Evolutionary conservation across 2,797 vertebrate genomes (phyloP).

Genomic region (Crocidura indochinensis): DNA sequence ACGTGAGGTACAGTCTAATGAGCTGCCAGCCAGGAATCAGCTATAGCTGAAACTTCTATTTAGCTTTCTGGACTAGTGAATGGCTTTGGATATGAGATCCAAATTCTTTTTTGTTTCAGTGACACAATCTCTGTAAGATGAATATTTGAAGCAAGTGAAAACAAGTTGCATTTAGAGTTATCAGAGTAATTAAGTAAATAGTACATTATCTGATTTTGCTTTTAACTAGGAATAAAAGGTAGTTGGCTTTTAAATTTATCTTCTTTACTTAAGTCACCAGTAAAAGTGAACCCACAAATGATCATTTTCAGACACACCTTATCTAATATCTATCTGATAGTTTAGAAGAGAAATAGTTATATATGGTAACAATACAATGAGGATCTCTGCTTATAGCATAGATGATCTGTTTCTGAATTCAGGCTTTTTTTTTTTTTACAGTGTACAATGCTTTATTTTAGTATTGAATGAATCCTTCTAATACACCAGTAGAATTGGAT

Average conservation of each 20-base stretch:
- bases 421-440: slow-evolving; percentile 25
- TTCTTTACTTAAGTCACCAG: slow-evolving; percentile 57
- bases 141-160: slow-evolving; percentile 73
- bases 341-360: slow-evolving; percentile 40
- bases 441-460: slow-evolving; percentile 32
- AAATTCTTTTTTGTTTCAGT: slow-evolving; percentile 76
- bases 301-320: slow-evolving; percentile 46
- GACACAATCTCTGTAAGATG: slow-evolving; percentile 70
- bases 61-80: slow-evolving; percentile 75
- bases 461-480: slow-evolving; percentile 61
- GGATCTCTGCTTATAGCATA: slow-evolving; percentile 50
- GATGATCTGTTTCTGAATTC: slow-evolving; percentile 43
- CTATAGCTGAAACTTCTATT: slow-evolving; percentile 77
- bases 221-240: slow-evolving; percentile 27
- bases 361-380: background rate
- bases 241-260: slow-evolving; percentile 34
- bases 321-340: slow-evolving; percentile 45
- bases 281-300: slow-evolving; percentile 50
- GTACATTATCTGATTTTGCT: slow-evolving; percentile 66
- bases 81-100: slow-evolving; percentile 80
- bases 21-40: slow-evolving; percentile 84
- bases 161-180: slow-evolving; percentile 63
- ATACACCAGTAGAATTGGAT: background rate
- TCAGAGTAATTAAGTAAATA: slow-evolving; percentile 76
- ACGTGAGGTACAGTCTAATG: slow-evolving; percentile 89